Evolutionary conservation across 2,797 vertebrate genomes (phyloP), one percentile per base, ranked within the genome.

Genomic region (Hephaestus fuliginosus): DNA sequence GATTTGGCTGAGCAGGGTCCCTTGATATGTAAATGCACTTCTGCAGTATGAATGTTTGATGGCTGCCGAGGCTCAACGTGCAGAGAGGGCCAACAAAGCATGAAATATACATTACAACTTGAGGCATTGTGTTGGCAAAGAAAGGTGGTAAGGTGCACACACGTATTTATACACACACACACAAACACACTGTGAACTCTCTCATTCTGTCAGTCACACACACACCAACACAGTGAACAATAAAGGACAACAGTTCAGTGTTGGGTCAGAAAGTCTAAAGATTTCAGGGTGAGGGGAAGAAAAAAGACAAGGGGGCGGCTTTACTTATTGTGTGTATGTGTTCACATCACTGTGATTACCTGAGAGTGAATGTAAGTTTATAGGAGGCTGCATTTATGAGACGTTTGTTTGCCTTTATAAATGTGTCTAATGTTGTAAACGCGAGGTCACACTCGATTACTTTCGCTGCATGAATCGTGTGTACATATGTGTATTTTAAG

Each of bases 21-120:
- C 91, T 93, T 92, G 91, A 93, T 88, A 91, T 94, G 93, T 77
- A 92, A 94, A 94, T 94, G 82, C 0, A 20, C 78, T 79, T 73
- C 88, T 84, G 89, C 85, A 12, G 71, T 65, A 86, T 91, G 86
- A 92, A 93, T 92, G 88, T 94, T 92, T 92, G 92, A 93, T 90
- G 88, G 86, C 78, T 76, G 84, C 90, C 20, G 84, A 84, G 76
- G 63, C 83, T 74, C 64, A 18, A 83, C 43, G 67, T 71, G 85
- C 89, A 44, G 76, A 79, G 17, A 86, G 81, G 85, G 74, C 88
- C 91, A 91, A 93, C 90, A 89, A 89, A 87, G 89, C 91, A 91
- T 93, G 82, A 93, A 93, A 92, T 89, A 92, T 91, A 91, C 86
- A 92, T 90, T 84, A 88, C 85, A 84, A 90, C 84, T 84, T 1